These are phyloP conservation scores for Scolopax rusticola DNA, from an alignment of 2,797 vertebrate species.

Conservation along the genomic window DNA sequence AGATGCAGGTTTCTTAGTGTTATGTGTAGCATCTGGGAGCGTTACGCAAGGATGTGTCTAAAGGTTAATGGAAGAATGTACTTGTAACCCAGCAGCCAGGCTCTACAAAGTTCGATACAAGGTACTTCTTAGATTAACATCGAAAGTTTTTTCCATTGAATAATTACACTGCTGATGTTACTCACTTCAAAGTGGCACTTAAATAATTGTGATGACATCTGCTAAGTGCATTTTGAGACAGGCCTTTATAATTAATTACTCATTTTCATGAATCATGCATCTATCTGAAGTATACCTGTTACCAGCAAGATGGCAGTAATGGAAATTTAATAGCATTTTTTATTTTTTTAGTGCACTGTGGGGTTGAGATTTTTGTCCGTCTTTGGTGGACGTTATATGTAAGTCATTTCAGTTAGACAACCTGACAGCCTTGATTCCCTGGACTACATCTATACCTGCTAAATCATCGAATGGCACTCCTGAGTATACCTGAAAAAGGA, in stretches of 20 bases:
- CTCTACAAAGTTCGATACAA: neutral
- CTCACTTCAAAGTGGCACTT: conserved; percentile 27
- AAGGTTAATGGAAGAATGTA: conserved; percentile 25
- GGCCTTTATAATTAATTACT: conserved; percentile 67
- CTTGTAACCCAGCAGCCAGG: neutral
- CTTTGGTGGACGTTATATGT: neutral
- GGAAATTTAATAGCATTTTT: conserved; percentile 11
- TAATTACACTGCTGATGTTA: conserved; percentile 50
- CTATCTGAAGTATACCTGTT: neutral
- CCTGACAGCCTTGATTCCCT: neutral
- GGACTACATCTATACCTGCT: neutral
- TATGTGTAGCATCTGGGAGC: neutral
- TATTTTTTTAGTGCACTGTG: neutral
- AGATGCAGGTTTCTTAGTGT: neutral
- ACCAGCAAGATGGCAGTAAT: neutral
- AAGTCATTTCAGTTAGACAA: neutral
- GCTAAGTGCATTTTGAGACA: conserved; percentile 57
- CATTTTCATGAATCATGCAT: conserved; percentile 68
- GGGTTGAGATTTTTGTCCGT: neutral
- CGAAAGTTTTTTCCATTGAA: neutral
- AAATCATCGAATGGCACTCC: neutral
- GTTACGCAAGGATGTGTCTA: neutral
- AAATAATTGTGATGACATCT: conserved; percentile 61
- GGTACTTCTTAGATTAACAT: neutral
- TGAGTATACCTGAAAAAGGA: neutral